Evolutionary conservation across 2,113 vertebrate genomes (phyloP).

Genomic region (Bufo gargarizans): DNA sequence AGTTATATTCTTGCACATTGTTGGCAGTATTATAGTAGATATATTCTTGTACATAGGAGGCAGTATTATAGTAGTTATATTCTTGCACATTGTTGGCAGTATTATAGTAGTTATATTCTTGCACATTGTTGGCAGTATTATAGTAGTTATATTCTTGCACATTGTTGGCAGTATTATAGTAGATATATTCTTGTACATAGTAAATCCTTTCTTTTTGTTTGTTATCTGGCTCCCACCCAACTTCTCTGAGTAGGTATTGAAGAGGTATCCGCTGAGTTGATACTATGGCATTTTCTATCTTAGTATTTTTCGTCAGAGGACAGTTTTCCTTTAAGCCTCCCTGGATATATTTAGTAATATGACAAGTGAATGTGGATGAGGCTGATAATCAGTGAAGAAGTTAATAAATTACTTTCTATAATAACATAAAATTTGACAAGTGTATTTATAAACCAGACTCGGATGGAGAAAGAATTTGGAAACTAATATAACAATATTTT

Average conservation of each 20-base stretch:
- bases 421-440: constrained; percentile 2
- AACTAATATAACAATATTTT: constrained; percentile 25
- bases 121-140: neutral
- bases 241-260: neutral
- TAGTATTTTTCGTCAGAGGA: neutral
- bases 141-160: neutral
- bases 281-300: neutral
- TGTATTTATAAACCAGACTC: constrained; percentile 6
- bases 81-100: neutral
- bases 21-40: neutral
- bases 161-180: neutral
- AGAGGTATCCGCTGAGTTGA: neutral
- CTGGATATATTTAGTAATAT: neutral
- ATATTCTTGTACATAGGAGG: neutral
- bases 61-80: neutral
- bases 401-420: neutral
- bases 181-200: neutral
- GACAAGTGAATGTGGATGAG: neutral
- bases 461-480: neutral
- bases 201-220: neutral
- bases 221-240: too few species aligned
- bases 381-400: neutral
- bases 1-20: neutral
- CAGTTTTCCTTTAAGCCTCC: neutral
- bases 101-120: constrained; percentile 6